Base-by-base conservation (phyloP, 2,888 invertebrate species). In the Villa cingulata region DNA sequence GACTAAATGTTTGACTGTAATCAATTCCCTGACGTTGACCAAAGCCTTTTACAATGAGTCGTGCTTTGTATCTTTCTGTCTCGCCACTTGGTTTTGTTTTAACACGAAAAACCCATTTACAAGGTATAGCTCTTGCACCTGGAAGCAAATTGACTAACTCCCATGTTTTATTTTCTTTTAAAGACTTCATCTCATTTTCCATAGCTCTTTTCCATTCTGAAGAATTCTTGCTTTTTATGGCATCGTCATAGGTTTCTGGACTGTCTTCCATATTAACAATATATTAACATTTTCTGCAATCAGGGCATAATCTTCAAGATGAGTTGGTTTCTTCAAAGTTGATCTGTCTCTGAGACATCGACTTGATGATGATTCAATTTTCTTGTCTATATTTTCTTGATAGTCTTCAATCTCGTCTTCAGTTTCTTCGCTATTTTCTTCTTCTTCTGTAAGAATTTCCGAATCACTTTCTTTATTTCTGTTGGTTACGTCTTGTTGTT, bases 11-110 rank as follows among this genome's bases (percentile, higher is more conserved):
- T 54, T 58, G 56, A 7, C 45, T 17, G 47, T 53, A 63, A 48
- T 60, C 59, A 32, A 55, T 45, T 14, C 55, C 59, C 37, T 50
- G 52, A 46, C 56, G 44, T 45, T 62, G 59, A 6, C 51, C 48
- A 48, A 55, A 61, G 29, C 59, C 60, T 29, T 56, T 47, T 9
- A 54, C 59, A 9, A 60, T 60, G 17, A 62, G 50, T 23, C 62
- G 47, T 17, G 62, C 59, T 44, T 58, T 60, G 34, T 52, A 57
- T 37, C 54, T 16, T n/a, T n/a, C n/a, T 14, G 37, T 29, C 29
- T 52, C 47, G 37, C 57, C 57, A 41, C 51, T 44, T 39, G 50
- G 48, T 18, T 53, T 50, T 29, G 48, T 39, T 49, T 61, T 62
- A 1, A 53, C 41, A 49, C 56, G 57, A 41, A 53, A 58, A 3